Evolutionary conservation across 53 echinoderm and acorn worm species (phyloP).

Genomic region (Echinarachnius parma): DNA sequence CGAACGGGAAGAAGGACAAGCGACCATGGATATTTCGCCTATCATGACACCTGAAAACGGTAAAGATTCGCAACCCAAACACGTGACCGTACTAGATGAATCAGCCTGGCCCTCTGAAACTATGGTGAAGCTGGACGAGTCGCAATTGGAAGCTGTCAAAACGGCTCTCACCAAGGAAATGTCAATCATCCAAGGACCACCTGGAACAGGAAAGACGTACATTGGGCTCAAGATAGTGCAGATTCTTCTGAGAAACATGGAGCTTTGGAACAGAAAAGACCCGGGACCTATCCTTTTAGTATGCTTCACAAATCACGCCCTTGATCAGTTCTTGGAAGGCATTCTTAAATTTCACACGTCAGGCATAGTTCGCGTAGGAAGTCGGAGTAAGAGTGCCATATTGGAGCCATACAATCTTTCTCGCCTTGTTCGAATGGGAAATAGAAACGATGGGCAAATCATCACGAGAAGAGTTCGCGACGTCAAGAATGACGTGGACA

Average conservation of each 20-base stretch:
- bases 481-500: constrained; percentile 25
- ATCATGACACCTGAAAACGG: too few relatives aligned
- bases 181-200: constrained; percentile 91
- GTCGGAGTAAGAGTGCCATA: constrained; percentile 54
- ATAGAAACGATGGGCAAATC: not conserved
- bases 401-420: constrained; percentile 3
- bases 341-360: constrained; percentile 43
- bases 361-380: constrained; percentile 64
- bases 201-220: constrained; percentile 92
- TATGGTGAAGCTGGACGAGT: constrained; percentile 60
- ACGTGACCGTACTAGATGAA: constrained; percentile 20
- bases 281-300: constrained; percentile 70
- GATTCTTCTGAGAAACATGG: constrained; percentile 55
- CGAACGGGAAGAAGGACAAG: too few relatives aligned
- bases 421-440: not conserved
- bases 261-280: constrained; percentile 32
- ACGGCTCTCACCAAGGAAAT: constrained; percentile 81
- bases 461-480: constrained; percentile 9
- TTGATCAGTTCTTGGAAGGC: constrained; percentile 93
- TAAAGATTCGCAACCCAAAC: too few relatives aligned
- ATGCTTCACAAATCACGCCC: constrained; percentile 90
- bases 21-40: too few relatives aligned
- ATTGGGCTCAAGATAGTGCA: constrained; percentile 85
- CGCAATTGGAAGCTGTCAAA: constrained; percentile 66
- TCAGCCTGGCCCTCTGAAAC: constrained; percentile 61